Base-by-base conservation (phyloP, 92 coral and sea anemone species). In the Actinostola sp. region DNA sequence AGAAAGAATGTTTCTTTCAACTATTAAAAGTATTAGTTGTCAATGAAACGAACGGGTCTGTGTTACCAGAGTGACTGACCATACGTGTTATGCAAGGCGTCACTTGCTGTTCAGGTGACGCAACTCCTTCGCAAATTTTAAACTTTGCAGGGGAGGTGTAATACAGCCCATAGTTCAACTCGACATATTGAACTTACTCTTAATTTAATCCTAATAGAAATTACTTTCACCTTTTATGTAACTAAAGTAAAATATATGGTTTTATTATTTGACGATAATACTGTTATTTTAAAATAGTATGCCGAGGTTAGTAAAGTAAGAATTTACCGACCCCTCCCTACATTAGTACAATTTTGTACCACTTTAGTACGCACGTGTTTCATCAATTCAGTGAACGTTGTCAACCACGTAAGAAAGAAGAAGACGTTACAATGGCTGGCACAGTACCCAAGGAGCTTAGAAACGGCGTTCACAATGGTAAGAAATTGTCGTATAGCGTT, bases 381-480 rank as follows among this genome's bases (percentile, higher is more conserved):
- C 29, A 19, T 27, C 21, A 27, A 36, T 36, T 53, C 60, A 53
- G 29, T 53, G 20, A 31, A 15, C 20, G 25, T 3, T 20, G 20
- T 3, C 20, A 20, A 20, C 29, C 3, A 31, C 13, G 13, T 31
- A 8, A 29, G 27, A 52, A 57, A 9, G 25, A 36, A 36, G 42
- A 36, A 36, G 42, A 4, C 42, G 4, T 35, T 4, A 35, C 21
- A 9, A 53, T 71, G 80, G 58, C 79, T 30, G 17, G 26, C 23
- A 32, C 77, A 23, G 59, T 70, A 11, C 75, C 84, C 44, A 55
- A 41, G 29, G 70, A 31, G 33, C 32, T 12, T 2, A 66, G 70
- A 32, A 84, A 84, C 26, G 89, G 89, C 41, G 60, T 84, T 55
- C 61, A 13, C 12, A 71, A 71, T 28, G 89, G 89, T 84, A 16